Conservation (phyloP, 2,888 invertebrate species). For the Epistrophe eligans region DNA sequence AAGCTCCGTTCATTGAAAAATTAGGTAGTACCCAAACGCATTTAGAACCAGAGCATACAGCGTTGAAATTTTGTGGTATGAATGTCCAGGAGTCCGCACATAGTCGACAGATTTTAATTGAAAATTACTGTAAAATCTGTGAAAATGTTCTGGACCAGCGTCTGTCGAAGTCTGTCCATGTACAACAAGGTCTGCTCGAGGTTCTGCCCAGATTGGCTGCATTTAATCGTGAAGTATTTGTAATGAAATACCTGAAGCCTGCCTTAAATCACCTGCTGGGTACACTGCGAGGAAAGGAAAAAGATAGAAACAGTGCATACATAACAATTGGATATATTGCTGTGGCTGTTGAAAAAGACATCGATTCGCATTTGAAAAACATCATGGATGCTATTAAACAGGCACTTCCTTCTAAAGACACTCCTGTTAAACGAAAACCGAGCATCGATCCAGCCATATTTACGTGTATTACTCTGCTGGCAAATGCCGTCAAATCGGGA, state of each 20-base stretch:
- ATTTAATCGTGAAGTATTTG: constrained; percentile 93
- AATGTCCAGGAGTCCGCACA: constrained; percentile 93
- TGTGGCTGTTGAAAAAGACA: constrained; percentile 93
- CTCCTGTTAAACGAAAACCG: constrained; percentile 90
- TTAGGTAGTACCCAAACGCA: constrained; percentile 80
- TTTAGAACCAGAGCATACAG: constrained; percentile 80
- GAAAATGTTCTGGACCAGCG: constrained; percentile 91
- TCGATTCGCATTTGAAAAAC: constrained; percentile 90
- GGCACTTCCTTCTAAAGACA: constrained; percentile 91
- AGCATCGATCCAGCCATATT: constrained; percentile 95
- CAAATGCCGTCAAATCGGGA: constrained; percentile 92
- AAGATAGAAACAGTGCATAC: constrained; percentile 94
- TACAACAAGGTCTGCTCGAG: constrained; percentile 94
- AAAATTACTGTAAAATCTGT: constrained; percentile 93
- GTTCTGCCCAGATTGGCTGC: constrained; percentile 96
- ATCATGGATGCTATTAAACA: constrained; percentile 93
- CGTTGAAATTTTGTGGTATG: constrained; percentile 80
- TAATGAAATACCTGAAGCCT: constrained; percentile 89
- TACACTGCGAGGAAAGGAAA: constrained; percentile 91
- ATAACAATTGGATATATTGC: constrained; percentile 95
- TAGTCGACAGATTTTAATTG: constrained; percentile 91
- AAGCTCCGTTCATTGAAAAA: constrained; percentile 84
- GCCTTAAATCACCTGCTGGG: constrained; percentile 91
- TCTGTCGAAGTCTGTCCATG: constrained; percentile 89
- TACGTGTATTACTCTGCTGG: constrained; percentile 95